Percentiles rank a stretch among this genome's conserved stretches.
Conservation (phyloP, 2,113 vertebrate genomes). For the Gallinago paraguaiae region DNA sequence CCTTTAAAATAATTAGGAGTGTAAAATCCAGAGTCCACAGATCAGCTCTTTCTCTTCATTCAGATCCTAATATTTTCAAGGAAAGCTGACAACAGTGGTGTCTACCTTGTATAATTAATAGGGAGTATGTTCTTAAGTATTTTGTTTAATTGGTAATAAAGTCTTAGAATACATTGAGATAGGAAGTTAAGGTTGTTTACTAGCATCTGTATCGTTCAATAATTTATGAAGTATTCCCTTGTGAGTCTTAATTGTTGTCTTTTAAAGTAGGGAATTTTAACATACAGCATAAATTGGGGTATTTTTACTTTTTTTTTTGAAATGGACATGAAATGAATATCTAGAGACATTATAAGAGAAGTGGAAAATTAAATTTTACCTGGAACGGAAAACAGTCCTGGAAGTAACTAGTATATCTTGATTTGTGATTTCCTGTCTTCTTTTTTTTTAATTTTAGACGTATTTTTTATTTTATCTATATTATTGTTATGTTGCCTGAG, state of each 20-base stretch:
- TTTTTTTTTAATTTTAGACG: neutral
- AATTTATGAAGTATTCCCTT: neutral
- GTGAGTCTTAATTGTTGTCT: neutral
- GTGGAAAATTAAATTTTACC: neutral
- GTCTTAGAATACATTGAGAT: neutral
- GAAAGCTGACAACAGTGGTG: neutral
- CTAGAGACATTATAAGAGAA: neutral
- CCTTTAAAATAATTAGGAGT: neutral
- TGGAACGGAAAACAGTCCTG: neutral
- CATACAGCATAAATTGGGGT: neutral
- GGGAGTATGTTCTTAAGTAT: neutral
- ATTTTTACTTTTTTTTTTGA: neutral
- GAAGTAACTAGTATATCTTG: neutral
- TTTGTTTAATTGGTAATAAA: neutral
- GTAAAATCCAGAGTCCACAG: neutral
- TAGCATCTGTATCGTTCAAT: neutral
- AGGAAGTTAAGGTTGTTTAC: neutral
- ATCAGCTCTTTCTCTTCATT: neutral
- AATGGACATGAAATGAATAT: neutral
- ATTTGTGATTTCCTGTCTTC: neutral
- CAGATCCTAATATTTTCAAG: neutral
- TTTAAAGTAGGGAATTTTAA: neutral
- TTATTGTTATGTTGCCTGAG: neutral
- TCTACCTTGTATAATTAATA: neutral
- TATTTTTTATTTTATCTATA: neutral